Evolutionary conservation across 2,797 vertebrate genomes (phyloP).

Genomic region (Esox lucius): DNA sequence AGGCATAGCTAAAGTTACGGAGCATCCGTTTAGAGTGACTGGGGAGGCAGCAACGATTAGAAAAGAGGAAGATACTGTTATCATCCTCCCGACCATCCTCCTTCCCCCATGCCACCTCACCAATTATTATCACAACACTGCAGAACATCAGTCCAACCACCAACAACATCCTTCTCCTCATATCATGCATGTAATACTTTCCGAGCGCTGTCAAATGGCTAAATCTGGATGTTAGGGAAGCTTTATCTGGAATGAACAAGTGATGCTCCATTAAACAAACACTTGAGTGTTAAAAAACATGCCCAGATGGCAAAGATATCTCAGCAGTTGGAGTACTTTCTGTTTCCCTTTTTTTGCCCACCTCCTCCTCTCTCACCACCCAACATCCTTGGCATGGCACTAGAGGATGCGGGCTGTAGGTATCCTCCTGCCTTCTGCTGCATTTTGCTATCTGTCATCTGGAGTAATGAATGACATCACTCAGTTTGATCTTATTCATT

Average conservation of each 20-base stretch:
- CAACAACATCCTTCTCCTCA: slow-evolving; percentile 5
- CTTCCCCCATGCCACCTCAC: slow-evolving; percentile 29
- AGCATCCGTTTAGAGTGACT: too few species aligned
- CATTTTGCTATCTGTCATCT: slow-evolving; percentile 23
- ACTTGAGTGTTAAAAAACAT: slow-evolving; percentile 48
- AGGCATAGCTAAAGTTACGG: too few species aligned
- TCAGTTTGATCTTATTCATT: slow-evolving; percentile 16
- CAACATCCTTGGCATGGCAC: slow-evolving; percentile 57
- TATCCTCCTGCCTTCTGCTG: slow-evolving; percentile 56
- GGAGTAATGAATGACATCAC: neutral
- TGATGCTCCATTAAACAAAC: slow-evolving; percentile 41
- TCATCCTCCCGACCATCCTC: slow-evolving; percentile 7
- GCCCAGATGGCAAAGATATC: slow-evolving; percentile 65
- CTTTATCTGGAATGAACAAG: slow-evolving; percentile 34
- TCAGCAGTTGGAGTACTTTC: slow-evolving; percentile 41
- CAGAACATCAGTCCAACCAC: slow-evolving; percentile 17
- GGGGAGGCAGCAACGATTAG: too few species aligned
- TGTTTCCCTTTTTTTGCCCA: slow-evolving; percentile 32
- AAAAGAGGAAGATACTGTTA: neutral
- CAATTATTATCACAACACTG: slow-evolving; percentile 34
- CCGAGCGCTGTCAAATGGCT: neutral
- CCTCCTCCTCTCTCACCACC: slow-evolving; percentile 48
- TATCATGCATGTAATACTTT: slow-evolving; percentile 2
- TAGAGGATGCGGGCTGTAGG: slow-evolving; percentile 51
- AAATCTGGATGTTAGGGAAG: slow-evolving; percentile 9